phyloP scores from a whole-genome alignment of 2,888 invertebrate genomes.

The Eupithecia inturbata region DNA sequence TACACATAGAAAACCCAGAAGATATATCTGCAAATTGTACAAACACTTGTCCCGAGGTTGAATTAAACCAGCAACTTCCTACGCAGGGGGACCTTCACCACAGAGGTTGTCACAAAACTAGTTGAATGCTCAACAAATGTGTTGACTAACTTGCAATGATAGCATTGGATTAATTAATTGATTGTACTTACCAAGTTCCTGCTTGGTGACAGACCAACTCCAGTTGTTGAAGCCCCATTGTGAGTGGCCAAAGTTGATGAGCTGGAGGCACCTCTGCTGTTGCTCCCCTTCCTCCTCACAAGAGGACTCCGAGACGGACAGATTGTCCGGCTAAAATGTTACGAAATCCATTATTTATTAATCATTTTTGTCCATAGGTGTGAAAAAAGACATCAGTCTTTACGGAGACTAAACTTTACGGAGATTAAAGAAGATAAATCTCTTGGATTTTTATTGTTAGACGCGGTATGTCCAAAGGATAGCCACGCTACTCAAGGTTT shows the following conservation, averaged over 20 bases:
- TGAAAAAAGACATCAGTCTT: background rate
- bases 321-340: slow-evolving; percentile 57
- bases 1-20: no score
- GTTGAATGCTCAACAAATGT: background rate
- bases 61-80: no score
- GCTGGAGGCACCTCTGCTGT: slow-evolving; percentile 68
- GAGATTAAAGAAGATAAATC: background rate
- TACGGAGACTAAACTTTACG: no score
- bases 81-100: no score
- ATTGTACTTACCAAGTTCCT: slow-evolving; percentile 69
- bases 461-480: background rate
- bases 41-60: no score
- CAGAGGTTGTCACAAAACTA: background rate
- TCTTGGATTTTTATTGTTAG: background rate
- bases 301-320: slow-evolving; percentile 44
- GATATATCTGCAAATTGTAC: no score
- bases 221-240: slow-evolving; percentile 83
- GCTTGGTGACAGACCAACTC: slow-evolving; percentile 79
- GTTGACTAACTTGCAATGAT: background rate
- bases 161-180: background rate
- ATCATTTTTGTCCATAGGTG: background rate
- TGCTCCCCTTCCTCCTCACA: slow-evolving; percentile 68
- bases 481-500: background rate
- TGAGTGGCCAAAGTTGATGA: slow-evolving; percentile 78
- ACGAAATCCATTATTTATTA: background rate